Percentiles rank a stretch among this genome's conserved stretches.
Conservation (phyloP, 64 coral and sea anemone genomes). For the Cladopsammia gracilis region DNA sequence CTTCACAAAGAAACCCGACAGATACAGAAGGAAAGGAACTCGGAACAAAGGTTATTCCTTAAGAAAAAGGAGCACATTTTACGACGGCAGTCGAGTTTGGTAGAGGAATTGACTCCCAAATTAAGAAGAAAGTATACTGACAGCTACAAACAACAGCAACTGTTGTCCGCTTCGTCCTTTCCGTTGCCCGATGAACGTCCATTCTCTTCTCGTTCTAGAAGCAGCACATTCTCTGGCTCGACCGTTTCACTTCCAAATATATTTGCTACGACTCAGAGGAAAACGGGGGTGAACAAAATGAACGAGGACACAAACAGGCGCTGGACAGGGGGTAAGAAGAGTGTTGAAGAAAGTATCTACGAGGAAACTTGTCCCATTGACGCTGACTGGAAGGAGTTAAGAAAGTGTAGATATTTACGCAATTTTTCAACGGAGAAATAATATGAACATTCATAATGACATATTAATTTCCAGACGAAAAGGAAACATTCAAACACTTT, state of each 20-base stretch:
- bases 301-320: not conserved
- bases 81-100: conserved; percentile 1
- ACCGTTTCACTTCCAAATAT: not conserved
- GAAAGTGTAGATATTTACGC: conserved; percentile 24
- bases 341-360: not conserved
- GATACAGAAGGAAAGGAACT: conserved; percentile 4
- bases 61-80: conserved; percentile 11
- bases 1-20: not conserved
- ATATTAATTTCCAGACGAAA: too few species aligned
- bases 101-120: not conserved
- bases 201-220: not conserved
- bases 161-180: not conserved
- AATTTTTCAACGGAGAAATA: not conserved
- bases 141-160: not conserved
- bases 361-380: not conserved
- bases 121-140: not conserved
- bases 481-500: too few species aligned
- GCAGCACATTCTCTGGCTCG: not conserved
- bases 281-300: not conserved
- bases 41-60: conserved; percentile 16
- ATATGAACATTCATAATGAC: too few species aligned
- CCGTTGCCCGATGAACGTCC: not conserved
- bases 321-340: not conserved
- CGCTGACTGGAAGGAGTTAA: not conserved
- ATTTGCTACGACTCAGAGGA: not conserved